Evolutionary conservation across 2,113 vertebrate genomes (phyloP).

Genomic region (Cyrtonyx montezumae): DNA sequence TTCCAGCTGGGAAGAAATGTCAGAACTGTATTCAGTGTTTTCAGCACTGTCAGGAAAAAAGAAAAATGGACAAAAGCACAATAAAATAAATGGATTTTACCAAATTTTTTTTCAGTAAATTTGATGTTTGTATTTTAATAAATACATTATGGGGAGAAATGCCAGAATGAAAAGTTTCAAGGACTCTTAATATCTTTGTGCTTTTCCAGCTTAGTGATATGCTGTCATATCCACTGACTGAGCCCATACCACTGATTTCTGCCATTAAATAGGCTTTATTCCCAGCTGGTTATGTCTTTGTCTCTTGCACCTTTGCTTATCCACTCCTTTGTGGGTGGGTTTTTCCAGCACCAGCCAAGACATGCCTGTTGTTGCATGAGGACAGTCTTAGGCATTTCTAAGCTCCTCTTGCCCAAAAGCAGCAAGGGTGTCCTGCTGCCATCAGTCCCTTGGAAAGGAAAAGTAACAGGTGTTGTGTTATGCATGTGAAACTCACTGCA

Average conservation of each 20-base stretch:
- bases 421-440: background rate
- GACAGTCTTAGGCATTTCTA: background rate
- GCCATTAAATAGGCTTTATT: background rate
- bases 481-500: background rate
- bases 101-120: background rate
- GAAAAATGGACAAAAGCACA: background rate
- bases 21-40: no score
- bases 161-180: background rate
- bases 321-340: background rate
- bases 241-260: background rate
- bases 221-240: background rate
- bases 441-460: background rate
- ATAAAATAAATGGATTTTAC: background rate
- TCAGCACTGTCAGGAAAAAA: background rate
- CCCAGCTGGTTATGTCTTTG: background rate
- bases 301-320: background rate
- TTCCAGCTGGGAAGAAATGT: background rate
- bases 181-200: background rate
- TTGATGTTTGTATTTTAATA: background rate
- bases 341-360: background rate
- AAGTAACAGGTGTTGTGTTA: background rate
- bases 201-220: background rate
- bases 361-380: background rate
- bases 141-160: background rate
- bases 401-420: background rate